Conservation (phyloP, 1,140 invertebrate genomes). For the Formica exsecta region DNA sequence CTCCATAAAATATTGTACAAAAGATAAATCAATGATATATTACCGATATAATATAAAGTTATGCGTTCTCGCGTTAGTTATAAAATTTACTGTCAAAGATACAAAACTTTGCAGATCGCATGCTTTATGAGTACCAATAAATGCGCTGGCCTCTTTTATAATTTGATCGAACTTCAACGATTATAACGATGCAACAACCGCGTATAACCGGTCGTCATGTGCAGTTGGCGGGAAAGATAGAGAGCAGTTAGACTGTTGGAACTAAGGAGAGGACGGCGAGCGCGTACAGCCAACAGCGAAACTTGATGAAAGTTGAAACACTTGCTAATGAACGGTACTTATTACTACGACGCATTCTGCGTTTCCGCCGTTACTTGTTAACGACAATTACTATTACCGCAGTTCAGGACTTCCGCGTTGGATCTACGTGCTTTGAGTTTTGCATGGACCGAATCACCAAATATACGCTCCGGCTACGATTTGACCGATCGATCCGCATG, state of each 20-base stretch:
- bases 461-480: constrained; percentile 23
- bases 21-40: background rate
- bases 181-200: constrained; percentile 48
- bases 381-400: constrained; percentile 36
- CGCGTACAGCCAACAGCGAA: constrained; percentile 54
- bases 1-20: background rate
- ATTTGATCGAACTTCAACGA: constrained; percentile 28
- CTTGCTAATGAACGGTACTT: constrained; percentile 83
- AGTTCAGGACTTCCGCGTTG: constrained; percentile 73
- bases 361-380: constrained; percentile 38
- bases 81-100: constrained; percentile 34
- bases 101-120: background rate
- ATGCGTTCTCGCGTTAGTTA: background rate
- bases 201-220: constrained; percentile 41
- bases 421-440: constrained; percentile 71
- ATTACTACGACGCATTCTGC: constrained; percentile 63
- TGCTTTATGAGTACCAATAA: constrained; percentile 55
- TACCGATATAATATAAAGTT: constrained; percentile 14
- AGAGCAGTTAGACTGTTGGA: constrained; percentile 41
- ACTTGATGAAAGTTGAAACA: constrained; percentile 80
- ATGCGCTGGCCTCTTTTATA: constrained; percentile 50
- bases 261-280: constrained; percentile 33
- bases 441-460: constrained; percentile 73
- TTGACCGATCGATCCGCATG: constrained; percentile 1
- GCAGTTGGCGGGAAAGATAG: constrained; percentile 58